Evolutionary conservation across 2,888 invertebrate species (phyloP).

Genomic region (Coelinius sp.): DNA sequence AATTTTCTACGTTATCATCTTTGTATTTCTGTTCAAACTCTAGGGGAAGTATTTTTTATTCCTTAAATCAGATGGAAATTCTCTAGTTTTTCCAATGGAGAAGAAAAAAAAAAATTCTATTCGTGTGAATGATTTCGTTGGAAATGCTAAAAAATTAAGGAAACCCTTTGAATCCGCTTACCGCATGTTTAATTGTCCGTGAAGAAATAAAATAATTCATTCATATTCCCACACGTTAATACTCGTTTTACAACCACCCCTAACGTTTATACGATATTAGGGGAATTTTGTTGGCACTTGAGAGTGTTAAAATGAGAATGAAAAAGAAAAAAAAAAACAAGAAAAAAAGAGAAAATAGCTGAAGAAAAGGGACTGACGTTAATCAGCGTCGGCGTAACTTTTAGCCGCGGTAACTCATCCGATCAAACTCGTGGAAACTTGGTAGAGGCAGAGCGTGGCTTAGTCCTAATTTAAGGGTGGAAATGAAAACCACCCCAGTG

Average conservation of each 20-base stretch:
- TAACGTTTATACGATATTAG: slow-evolving; percentile 7
- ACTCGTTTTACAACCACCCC: neutral
- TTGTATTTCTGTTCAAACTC: slow-evolving; percentile 1
- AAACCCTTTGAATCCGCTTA: neutral
- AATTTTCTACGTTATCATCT: slow-evolving; percentile 7
- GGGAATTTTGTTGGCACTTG: slow-evolving; percentile 3
- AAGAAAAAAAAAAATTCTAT: too few species aligned
- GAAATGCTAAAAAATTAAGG: neutral
- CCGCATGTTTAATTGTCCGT: neutral
- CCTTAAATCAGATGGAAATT: too few species aligned
- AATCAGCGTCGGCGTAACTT: slow-evolving; percentile 60
- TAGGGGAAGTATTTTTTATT: too few species aligned
- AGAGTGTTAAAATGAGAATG: neutral
- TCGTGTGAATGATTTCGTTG: neutral
- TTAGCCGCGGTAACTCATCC: slow-evolving; percentile 64
- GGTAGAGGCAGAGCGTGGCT: slow-evolving; percentile 57
- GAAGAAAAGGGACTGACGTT: slow-evolving; percentile 47
- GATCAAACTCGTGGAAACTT: slow-evolving; percentile 66
- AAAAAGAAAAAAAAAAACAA: neutral
- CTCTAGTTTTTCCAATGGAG: too few species aligned
- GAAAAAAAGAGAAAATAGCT: neutral
- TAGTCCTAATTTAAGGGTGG: slow-evolving; percentile 70
- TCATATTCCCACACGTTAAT: neutral
- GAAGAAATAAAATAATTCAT: slow-evolving; percentile 3
- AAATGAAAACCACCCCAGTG: slow-evolving; percentile 69